A percentile compares a stretch with the other conserved stretches of the same genome.
Conservation (phyloP, 2,113 vertebrate species). For the Odontophorus gujanensis region DNA sequence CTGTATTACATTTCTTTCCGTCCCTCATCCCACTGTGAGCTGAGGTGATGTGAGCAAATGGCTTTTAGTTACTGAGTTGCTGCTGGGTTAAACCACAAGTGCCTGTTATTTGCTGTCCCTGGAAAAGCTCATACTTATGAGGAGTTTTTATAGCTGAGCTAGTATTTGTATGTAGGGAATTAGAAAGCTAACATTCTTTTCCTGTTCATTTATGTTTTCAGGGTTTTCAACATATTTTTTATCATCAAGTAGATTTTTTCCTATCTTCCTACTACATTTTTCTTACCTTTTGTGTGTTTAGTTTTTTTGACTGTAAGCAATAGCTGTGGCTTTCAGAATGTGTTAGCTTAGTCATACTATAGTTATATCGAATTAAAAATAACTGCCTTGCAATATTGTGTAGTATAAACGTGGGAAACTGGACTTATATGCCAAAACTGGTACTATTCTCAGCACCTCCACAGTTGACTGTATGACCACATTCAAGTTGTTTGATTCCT, state of each 20-base stretch:
- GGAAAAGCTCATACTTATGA: background rate
- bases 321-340: background rate
- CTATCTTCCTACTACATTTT: background rate
- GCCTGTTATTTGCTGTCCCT: background rate
- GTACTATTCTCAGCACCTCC: background rate
- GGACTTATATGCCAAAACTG: background rate
- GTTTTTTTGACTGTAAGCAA: background rate
- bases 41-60: background rate
- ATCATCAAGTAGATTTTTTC: background rate
- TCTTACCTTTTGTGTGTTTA: background rate
- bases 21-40: background rate
- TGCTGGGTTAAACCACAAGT: background rate
- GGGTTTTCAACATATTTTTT: background rate
- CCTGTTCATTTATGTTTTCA: background rate
- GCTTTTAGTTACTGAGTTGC: background rate
- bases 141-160: background rate
- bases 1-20: background rate
- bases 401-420: background rate
- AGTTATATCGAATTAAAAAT: background rate
- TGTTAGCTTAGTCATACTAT: background rate
- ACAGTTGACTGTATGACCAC: background rate
- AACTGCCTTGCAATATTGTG: background rate
- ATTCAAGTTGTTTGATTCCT: background rate
- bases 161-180: background rate
- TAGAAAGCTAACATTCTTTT: background rate